These are phyloP conservation scores for Ptyas mucosa DNA, from an alignment of 2,113 vertebrate genomes.

Conservation along the genomic window DNA sequence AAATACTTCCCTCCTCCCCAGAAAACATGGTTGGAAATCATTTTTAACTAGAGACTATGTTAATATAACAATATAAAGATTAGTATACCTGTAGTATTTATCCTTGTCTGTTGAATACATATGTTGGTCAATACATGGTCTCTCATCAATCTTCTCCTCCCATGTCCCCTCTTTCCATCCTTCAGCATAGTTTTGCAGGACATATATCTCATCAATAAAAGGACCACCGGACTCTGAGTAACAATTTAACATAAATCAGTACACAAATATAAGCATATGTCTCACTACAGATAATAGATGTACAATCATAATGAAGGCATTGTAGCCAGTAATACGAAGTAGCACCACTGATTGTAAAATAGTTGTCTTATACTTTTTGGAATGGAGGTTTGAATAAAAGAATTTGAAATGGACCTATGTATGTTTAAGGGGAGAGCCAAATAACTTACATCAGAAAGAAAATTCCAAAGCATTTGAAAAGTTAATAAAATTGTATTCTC, in stretches of 20 bases:
- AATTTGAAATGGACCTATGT: not conserved
- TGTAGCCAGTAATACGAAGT: not conserved
- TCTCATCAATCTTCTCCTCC: slow-evolving; percentile 91
- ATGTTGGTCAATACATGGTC: slow-evolving; percentile 83
- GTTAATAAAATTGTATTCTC: not conserved
- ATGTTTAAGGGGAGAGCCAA: not conserved
- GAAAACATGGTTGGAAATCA: not conserved
- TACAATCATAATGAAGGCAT: not conserved
- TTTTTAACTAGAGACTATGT: not conserved
- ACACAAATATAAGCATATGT: not conserved
- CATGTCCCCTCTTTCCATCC: slow-evolving; percentile 94
- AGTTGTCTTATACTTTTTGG: not conserved
- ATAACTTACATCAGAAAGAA: not conserved
- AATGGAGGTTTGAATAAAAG: not conserved
- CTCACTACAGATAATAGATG: not conserved
- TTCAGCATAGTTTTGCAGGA: slow-evolving; percentile 89
- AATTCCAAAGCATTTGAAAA: not conserved
- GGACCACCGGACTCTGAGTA: slow-evolving; percentile 89
- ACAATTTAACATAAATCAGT: not conserved
- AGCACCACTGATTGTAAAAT: not conserved
- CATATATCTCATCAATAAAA: slow-evolving; percentile 89
- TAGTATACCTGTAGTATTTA: slow-evolving; percentile 82
- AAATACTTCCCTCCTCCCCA: not conserved
- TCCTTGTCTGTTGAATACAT: slow-evolving; percentile 88
- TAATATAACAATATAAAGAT: not conserved